A percentile compares a stretch with the other conserved stretches of the same genome.
Evolutionary conservation across 2,888 invertebrate genomes (phyloP).

Genomic region (Lithosia quadra): DNA sequence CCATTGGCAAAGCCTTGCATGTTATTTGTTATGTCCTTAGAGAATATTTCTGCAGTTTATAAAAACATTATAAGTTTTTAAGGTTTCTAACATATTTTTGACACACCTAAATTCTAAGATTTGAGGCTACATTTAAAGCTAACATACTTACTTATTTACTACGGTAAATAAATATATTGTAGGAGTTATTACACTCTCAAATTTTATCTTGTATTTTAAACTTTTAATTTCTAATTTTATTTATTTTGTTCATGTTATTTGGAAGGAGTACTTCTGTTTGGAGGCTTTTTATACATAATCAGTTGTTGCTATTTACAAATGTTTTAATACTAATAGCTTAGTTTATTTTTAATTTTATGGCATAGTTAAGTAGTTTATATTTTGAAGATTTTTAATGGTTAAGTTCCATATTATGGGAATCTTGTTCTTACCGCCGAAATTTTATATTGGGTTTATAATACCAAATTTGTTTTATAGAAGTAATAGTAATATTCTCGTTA

Average conservation of each 20-base stretch:
- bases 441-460: constrained; percentile 45
- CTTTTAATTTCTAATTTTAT: constrained; percentile 65
- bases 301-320: constrained; percentile 84
- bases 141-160: constrained; percentile 61
- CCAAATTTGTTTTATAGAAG: constrained; percentile 47
- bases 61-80: constrained; percentile 60
- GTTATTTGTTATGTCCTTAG: constrained; percentile 75
- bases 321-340: constrained; percentile 73
- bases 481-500: constrained; percentile 37
- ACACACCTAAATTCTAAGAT: constrained; percentile 58
- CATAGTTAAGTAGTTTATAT: constrained; percentile 59
- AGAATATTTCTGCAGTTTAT: constrained; percentile 72
- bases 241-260: constrained; percentile 73
- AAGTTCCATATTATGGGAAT: constrained; percentile 40
- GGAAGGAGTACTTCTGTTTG: constrained; percentile 70
- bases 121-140: constrained; percentile 68
- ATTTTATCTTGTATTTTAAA: constrained; percentile 59
- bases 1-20: constrained; percentile 80
- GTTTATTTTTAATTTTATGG: constrained; percentile 68
- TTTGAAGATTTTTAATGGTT: constrained; percentile 45
- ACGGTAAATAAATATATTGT: constrained; percentile 48
- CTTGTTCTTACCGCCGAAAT: constrained; percentile 51
- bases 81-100: constrained; percentile 55
- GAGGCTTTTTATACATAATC: constrained; percentile 77
- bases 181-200: constrained; percentile 57